A percentile compares a stretch with the other conserved stretches of the same genome.
These are phyloP conservation scores for Ciconia boyciana DNA, from an alignment of 2,113 vertebrate species.

Conservation along the genomic window DNA sequence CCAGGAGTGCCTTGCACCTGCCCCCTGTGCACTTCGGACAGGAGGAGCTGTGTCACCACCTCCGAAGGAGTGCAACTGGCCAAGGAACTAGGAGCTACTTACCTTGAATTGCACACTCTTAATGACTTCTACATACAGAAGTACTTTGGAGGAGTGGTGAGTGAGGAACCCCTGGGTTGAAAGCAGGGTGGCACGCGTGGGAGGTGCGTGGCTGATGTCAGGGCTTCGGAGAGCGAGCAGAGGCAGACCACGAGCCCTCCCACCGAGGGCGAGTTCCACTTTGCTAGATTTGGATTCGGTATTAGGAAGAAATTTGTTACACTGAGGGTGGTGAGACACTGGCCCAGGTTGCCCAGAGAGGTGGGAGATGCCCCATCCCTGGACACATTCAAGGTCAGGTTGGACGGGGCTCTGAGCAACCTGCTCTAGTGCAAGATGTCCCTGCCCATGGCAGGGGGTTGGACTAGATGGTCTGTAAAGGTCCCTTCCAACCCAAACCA, in stretches of 20 bases:
- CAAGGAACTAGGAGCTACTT: slow-evolving; percentile 92
- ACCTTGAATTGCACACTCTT: slow-evolving; percentile 89
- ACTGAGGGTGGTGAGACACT: fast-evolving
- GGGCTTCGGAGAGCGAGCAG: neutral
- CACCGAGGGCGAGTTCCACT: fast-evolving
- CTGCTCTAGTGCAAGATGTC: no score
- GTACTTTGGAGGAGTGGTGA: slow-evolving; percentile 95
- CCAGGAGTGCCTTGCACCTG: slow-evolving; percentile 85
- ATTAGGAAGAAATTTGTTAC: fast-evolving
- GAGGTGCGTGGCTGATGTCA: fast-evolving
- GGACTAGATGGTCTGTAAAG: fast-evolving
- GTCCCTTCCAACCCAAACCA: neutral
- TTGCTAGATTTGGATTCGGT: fast-evolving
- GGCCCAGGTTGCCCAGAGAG: neutral
- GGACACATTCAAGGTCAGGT: no score
- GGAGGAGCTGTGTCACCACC: slow-evolving; percentile 88
- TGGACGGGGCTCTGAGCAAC: neutral
- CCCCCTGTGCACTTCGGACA: slow-evolving; percentile 90
- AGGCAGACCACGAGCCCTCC: neutral
- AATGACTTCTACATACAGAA: slow-evolving; percentile 92
- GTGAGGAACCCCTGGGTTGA: neutral
- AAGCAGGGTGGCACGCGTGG: no score
- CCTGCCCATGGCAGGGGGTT: neutral
- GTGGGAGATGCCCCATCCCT: neutral
- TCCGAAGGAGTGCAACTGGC: slow-evolving; percentile 91